These are phyloP conservation scores for Cynopterus sphinx DNA, from an alignment of 2,797 vertebrate species.

Conservation along the genomic window DNA sequence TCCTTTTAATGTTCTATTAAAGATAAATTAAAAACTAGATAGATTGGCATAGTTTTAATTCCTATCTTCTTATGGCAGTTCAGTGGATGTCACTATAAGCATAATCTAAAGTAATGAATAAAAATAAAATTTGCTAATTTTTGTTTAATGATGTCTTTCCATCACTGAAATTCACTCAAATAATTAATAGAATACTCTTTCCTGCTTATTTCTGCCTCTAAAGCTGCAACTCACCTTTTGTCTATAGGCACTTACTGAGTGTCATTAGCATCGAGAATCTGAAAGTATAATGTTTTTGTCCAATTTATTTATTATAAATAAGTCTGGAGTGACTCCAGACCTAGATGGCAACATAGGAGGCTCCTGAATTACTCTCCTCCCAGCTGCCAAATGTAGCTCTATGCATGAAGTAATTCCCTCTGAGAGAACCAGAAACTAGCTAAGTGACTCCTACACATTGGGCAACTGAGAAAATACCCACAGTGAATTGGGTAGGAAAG, in stretches of 20 bases:
- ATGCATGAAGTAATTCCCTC: not conserved
- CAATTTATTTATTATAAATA: constrained; percentile 13
- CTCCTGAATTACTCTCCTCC: not conserved
- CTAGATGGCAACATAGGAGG: not conserved
- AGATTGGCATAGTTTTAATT: not conserved
- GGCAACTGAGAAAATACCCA: not conserved
- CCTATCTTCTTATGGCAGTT: not conserved
- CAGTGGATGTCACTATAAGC: not conserved
- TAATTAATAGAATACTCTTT: not conserved
- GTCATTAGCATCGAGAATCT: not conserved
- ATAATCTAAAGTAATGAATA: not conserved
- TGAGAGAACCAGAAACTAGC: not conserved
- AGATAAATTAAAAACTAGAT: not conserved
- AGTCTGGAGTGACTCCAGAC: not conserved
- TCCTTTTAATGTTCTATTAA: not conserved
- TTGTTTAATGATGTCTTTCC: not conserved
- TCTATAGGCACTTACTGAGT: not conserved
- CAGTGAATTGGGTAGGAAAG: not conserved
- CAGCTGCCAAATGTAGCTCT: not conserved
- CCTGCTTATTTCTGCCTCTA: not conserved
- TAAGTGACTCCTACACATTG: not conserved
- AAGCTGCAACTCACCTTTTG: not conserved
- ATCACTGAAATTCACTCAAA: not conserved
- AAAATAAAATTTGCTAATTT: not conserved
- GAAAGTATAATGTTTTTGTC: constrained; percentile 1